Conservation (phyloP, 1,140 invertebrate genomes). For the Drosophila simulans region DNA sequence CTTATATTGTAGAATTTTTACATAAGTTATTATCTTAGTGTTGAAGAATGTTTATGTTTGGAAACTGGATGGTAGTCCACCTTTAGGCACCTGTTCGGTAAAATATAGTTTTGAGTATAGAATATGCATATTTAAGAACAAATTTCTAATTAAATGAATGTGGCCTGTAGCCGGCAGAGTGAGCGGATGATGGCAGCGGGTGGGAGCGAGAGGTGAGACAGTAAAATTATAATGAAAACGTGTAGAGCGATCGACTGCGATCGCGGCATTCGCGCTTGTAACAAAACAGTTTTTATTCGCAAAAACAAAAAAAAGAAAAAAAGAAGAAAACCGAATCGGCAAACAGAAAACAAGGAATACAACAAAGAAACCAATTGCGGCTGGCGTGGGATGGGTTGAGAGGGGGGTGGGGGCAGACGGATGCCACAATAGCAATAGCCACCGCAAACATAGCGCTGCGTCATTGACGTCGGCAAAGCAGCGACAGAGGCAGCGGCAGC, state of each 20-base stretch:
- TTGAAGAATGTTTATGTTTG: too few species aligned
- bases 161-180: neutral
- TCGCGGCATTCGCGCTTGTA: conserved; percentile 70
- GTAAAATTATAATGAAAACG: conserved; percentile 68
- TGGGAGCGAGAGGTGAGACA: conserved; percentile 22
- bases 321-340: conserved; percentile 29
- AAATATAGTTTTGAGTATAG: too few species aligned
- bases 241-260: conserved; percentile 60
- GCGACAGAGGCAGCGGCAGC: neutral
- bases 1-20: neutral
- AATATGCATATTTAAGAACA: too few species aligned
- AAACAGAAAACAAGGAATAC: conserved; percentile 35
- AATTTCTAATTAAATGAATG: neutral
- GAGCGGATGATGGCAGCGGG: conserved; percentile 3
- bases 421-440: conserved; percentile 33
- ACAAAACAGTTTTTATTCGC: conserved; percentile 67
- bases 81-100: too few species aligned
- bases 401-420: neutral
- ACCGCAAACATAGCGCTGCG: conserved; percentile 75
- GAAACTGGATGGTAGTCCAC: too few species aligned
- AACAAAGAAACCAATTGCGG: conserved; percentile 41
- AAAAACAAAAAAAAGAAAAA: conserved; percentile 37
- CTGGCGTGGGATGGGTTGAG: neutral
- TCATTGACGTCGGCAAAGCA: conserved; percentile 41
- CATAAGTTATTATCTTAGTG: too few species aligned